phyloP scores from a whole-genome alignment of 2,113 vertebrate genomes.

The Antennarius striatus region DNA sequence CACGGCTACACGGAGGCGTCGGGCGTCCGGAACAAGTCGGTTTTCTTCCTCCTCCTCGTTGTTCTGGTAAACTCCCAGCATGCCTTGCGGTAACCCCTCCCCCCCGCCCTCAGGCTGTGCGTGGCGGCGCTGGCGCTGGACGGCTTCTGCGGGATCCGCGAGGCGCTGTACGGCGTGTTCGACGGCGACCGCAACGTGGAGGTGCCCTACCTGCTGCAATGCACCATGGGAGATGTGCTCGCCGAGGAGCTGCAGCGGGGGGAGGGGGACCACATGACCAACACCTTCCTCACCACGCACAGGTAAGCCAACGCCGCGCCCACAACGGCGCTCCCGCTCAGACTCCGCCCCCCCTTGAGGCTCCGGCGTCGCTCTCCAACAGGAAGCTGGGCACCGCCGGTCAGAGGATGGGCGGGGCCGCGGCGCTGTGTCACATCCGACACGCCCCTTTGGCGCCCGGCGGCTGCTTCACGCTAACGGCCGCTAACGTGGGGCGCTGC shows the following conservation, averaged over 20 bases:
- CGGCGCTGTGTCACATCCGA: conserved; percentile 93
- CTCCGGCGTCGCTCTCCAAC: neutral
- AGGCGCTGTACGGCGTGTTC: conserved; percentile 96
- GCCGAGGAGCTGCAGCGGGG: conserved; percentile 93
- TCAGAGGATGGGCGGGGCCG: conserved; percentile 94
- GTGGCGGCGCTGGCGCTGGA: conserved; percentile 94
- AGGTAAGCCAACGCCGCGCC: conserved; percentile 73
- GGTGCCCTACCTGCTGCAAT: conserved; percentile 94
- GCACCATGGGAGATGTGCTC: conserved; percentile 97
- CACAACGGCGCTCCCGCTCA: neutral
- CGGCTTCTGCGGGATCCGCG: conserved; percentile 90
- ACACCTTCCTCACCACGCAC: conserved; percentile 97
- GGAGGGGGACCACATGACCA: conserved; percentile 95
- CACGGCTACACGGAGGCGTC: conserved; percentile 96
- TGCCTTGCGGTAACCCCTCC: no score
- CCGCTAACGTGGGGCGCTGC: conserved; percentile 95
- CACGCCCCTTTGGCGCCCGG: conserved; percentile 87
- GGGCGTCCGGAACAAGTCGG: conserved; percentile 94
- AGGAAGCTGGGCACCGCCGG: conserved; percentile 97
- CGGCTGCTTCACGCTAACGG: conserved; percentile 92
- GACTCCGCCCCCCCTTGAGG: neutral
- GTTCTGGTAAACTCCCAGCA: no score
- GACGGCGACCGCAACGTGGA: conserved; percentile 95
- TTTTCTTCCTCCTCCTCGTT: neutral
- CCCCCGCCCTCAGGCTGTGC: conserved; percentile 82